Base-by-base conservation (phyloP, 2,113 vertebrate genomes). In the Jaculus jaculus region DNA sequence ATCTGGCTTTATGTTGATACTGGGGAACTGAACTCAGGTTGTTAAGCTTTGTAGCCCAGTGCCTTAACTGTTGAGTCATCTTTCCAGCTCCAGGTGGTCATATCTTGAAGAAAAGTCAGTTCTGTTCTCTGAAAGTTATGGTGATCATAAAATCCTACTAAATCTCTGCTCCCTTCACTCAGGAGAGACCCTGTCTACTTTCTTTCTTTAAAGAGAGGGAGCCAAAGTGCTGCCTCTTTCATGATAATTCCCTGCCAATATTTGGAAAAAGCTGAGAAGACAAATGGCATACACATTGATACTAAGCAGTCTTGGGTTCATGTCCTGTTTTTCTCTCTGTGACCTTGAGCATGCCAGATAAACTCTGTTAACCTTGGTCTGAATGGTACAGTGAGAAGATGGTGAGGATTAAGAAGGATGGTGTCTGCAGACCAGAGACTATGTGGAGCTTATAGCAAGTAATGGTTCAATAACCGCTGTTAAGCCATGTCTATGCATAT, bases 191-290 rank as follows among this genome's bases (percentile, higher is more conserved):
- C 11, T 47, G 66, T 73, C 63, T 61, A 15, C 23, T 88, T 89
- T 87, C n/a, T 91, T n/a, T 89, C 37, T 37, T 95, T 51, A 28
- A 12, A 82, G 4, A 26, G 30, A 60, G 18, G 24, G 24, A 87
- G 81, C 37, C 87, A 61, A 85, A 47, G 11, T 34, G 54, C 21
- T 65, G 68, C 77, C 30, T 23, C 39, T 89, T 95, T 77, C 42
- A 91, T 5, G 63, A 79, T 60, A 91, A 93, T 73, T 17, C 69
- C 47, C 51, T 86, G 34, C 15, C 78, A 81, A 69, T 51, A 91
- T 68, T 47, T 91, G 37, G n/a, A 72, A 87, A 80, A 0, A 51
- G 20, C 30, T 84, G 6, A 32, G n/a, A 24, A 72, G 42, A 78
- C 12, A 92, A 87, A 86, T 80, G 16, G 7, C 26, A 51, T 15